Percentiles rank a stretch among this genome's conserved stretches.
Conservation (phyloP, 2,113 vertebrate species). For the Delphinapterus leucas region DNA sequence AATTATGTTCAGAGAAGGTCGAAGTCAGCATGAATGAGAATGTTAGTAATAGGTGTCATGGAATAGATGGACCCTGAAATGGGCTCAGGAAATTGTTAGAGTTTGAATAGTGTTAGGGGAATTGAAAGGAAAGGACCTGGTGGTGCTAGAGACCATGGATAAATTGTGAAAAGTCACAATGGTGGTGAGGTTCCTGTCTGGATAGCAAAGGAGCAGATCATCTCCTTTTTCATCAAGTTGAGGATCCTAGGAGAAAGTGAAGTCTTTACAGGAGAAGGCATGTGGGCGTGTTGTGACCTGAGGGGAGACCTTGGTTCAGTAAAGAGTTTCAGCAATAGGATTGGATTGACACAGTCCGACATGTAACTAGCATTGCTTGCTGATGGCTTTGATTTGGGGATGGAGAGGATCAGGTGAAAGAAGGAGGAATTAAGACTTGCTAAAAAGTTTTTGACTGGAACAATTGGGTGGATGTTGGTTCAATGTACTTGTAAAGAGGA, state of each 20-base stretch:
- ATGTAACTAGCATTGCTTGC: not conserved
- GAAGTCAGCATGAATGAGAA: not conserved
- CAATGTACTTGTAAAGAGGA: not conserved
- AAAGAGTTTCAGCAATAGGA: not conserved
- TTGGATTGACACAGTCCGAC: not conserved
- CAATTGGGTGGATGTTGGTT: not conserved
- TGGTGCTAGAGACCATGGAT: not conserved
- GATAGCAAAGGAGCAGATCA: not conserved
- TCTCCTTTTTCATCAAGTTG: not conserved
- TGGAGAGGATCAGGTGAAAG: not conserved
- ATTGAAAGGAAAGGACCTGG: not conserved
- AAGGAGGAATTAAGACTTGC: not conserved
- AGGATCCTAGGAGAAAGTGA: not conserved
- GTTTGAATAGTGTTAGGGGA: not conserved
- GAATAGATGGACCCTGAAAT: not conserved
- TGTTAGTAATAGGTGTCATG: not conserved
- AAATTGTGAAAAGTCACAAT: not conserved
- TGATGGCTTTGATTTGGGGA: not conserved
- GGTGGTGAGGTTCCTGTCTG: not conserved
- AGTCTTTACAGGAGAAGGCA: not conserved
- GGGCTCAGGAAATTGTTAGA: not conserved
- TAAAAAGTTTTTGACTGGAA: not conserved
- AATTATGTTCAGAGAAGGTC: not conserved
- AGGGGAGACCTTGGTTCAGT: not conserved
- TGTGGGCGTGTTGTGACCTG: not conserved